Evolutionary conservation across 2,113 vertebrate species (phyloP).

Genomic region (Uria aalge): DNA sequence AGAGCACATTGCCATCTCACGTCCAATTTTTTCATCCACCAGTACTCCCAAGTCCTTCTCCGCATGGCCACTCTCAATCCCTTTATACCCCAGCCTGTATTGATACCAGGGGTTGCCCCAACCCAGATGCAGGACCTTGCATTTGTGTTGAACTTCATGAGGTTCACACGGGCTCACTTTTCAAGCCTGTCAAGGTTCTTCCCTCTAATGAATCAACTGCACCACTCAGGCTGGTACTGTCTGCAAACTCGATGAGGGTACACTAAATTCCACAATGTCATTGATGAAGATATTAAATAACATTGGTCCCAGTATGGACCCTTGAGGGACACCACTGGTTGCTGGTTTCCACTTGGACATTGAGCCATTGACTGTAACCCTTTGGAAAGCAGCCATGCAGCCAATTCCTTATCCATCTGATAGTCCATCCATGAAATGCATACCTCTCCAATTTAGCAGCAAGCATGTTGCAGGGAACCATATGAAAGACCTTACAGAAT

Average conservation of each 20-base stretch:
- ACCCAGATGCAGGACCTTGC: background rate
- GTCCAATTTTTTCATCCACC: background rate
- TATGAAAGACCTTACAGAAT: background rate
- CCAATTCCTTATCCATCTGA: background rate
- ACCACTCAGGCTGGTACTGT: background rate
- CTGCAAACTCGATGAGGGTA: background rate
- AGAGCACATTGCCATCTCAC: background rate
- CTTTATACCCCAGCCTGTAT: fast-evolving
- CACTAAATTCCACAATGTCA: background rate
- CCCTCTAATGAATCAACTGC: fast-evolving
- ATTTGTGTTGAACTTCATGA: background rate
- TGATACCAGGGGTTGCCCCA: background rate
- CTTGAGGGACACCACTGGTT: background rate
- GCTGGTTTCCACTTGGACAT: background rate
- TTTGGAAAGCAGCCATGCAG: background rate
- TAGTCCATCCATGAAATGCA: background rate
- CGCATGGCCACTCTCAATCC: background rate
- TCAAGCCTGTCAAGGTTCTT: background rate
- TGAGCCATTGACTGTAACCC: background rate
- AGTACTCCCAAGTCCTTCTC: background rate
- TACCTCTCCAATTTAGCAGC: background rate
- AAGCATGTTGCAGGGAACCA: background rate
- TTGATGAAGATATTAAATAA: background rate
- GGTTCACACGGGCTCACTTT: background rate
- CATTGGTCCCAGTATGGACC: background rate